A percentile compares a stretch with the other conserved stretches of the same genome.
Evolutionary conservation across 2,113 vertebrate species (phyloP).

Genomic region (Willisornis vidua): DNA sequence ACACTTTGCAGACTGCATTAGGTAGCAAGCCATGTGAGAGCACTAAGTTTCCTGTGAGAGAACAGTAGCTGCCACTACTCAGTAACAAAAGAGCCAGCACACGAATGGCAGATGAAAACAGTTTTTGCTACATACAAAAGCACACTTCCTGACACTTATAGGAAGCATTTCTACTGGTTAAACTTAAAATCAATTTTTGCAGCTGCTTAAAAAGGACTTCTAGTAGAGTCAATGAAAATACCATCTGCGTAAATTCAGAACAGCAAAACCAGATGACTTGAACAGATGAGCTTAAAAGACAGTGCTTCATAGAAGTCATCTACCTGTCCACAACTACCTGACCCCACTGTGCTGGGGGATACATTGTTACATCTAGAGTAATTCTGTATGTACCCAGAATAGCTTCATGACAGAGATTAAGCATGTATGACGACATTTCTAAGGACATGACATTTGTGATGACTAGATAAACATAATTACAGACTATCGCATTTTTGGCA

Average conservation of each 20-base stretch:
- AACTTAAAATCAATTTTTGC: neutral
- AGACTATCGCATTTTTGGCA: neutral
- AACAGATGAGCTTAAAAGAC: neutral
- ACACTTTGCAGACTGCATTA: neutral
- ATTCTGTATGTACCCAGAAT: neutral
- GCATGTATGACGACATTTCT: neutral
- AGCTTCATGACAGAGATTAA: neutral
- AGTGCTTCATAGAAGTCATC: neutral
- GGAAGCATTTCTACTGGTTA: neutral
- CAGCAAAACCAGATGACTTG: neutral
- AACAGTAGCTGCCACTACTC: neutral
- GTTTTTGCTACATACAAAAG: neutral
- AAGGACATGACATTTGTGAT: neutral
- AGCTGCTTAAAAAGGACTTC: neutral
- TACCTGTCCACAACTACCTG: neutral
- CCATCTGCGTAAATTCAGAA: fast-evolving
- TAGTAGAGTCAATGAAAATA: neutral
- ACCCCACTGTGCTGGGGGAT: neutral
- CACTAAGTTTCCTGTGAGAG: neutral
- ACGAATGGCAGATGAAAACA: neutral
- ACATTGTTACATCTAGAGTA: neutral
- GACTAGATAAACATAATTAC: neutral
- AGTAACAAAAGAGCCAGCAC: neutral
- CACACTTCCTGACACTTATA: neutral
- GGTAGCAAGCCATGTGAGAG: neutral